A percentile compares a stretch with the other conserved stretches of the same genome.
Conservation (phyloP, 2,888 invertebrate genomes). For the Coenonympha arcania region DNA sequence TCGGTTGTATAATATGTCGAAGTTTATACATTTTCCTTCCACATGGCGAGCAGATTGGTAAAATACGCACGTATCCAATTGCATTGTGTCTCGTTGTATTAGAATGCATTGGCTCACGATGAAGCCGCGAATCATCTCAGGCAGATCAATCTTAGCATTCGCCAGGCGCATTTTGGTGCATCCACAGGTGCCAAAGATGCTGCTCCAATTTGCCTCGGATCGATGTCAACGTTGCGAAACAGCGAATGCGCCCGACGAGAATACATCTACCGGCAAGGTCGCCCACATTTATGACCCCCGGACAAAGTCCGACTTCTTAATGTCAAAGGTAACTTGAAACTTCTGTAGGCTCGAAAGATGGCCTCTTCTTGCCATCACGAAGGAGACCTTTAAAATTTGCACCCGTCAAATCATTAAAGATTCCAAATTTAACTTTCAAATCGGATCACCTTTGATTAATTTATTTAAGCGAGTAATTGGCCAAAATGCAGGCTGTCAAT, state of each 20-base stretch:
- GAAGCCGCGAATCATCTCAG: not conserved
- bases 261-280: slow-evolving; percentile 32
- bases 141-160: slow-evolving; percentile 39
- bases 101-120: not conserved
- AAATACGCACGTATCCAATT: not conserved
- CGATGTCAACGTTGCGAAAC: slow-evolving; percentile 59
- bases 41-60: not conserved
- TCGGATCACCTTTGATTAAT: too few relatives aligned
- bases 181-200: slow-evolving; percentile 60
- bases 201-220: slow-evolving; percentile 59
- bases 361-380: slow-evolving; percentile 6
- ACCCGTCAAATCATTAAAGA: not conserved
- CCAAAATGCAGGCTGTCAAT: too few relatives aligned
- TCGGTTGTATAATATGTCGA: not conserved
- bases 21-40: not conserved
- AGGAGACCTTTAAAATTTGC: not conserved
- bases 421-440: too few relatives aligned
- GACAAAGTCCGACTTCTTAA: slow-evolving; percentile 23
- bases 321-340: slow-evolving; percentile 23
- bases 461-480: too few relatives aligned
- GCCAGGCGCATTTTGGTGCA: slow-evolving; percentile 44
- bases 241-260: slow-evolving; percentile 52
- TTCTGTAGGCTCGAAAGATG: slow-evolving; percentile 16
- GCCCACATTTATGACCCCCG: slow-evolving; percentile 20
- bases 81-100: not conserved